Evolutionary conservation across 2,888 invertebrate species (phyloP), one percentile per base, ranked within the genome.

Genomic region (Caenorhabditis angaria): DNA sequence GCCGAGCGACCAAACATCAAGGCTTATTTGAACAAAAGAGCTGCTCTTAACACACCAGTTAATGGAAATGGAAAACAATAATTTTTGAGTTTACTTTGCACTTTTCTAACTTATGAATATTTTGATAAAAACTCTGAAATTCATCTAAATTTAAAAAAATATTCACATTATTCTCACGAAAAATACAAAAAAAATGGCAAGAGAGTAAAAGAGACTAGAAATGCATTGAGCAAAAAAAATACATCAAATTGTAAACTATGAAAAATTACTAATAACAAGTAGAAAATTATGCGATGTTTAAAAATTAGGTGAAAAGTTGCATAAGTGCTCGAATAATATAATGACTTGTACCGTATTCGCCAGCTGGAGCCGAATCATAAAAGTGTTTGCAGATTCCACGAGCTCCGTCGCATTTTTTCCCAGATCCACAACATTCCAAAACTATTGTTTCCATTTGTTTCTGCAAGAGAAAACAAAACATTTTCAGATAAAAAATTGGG

Each of bases 281-380:
- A n/a, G n/a, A n/a, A n/a, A 51, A 51, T 24, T 20, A 20, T 24
- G 51, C 24, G 25, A 25, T 27, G 27, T n/a, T n/a, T n/a, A 27
- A 27, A 10, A 20, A 14, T 61, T 32, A 80, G 41, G 76, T 75
- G 55, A 70, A 80, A 20, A 77, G 47, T 29, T 62, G 54, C 61
- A 77, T 77, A 3, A 89, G 81, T 27, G 90, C 89, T 29, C 88
- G 85, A 68, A 89, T 89, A 75, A 99, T 91, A 87, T 97, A 97
- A 0, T 96, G 95, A 94, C 97, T 97, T 57, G 97, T 97, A 75
- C 99, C 99, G 89, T 92, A 96, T 85, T 94, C 93, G 72, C 99
- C 99, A 88, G 95, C 95, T 1, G 99, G 97, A 25, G 99, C 97
- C 88, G 94, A 94, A 89, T 99, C 97, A 88, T 96, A 97, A 88